phyloP scores from a whole-genome alignment of 1,140 invertebrate species.

The Drosophila lacteicornis region DNA sequence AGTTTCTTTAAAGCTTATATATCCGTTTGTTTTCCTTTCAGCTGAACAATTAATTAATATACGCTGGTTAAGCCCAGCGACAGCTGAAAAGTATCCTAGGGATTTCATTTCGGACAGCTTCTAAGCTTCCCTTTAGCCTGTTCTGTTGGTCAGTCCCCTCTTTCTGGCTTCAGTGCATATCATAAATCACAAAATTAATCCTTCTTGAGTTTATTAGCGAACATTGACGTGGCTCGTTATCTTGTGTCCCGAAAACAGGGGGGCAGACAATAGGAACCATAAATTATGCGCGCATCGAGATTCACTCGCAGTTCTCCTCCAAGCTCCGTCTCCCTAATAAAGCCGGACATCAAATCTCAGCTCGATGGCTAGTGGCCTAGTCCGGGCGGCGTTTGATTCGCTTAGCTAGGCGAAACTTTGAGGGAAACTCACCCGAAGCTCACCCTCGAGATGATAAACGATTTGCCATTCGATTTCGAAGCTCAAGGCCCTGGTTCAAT shows the following conservation, averaged over 20 bases:
- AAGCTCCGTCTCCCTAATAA: constrained; percentile 27
- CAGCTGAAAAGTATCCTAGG: constrained; percentile 59
- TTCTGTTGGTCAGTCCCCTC: background rate
- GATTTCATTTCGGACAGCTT: constrained; percentile 40
- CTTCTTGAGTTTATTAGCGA: constrained; percentile 81
- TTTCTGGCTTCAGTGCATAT: constrained; percentile 5
- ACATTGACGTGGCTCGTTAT: constrained; percentile 81
- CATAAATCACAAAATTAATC: constrained; percentile 83
- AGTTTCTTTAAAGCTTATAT: background rate
- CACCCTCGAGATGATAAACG: constrained; percentile 38
- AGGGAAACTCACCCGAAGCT: background rate
- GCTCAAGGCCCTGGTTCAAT: constrained; percentile 55
- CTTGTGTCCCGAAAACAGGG: constrained; percentile 25
- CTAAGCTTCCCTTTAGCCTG: constrained; percentile 31
- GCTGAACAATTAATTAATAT: constrained; percentile 58
- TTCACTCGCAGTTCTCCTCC: constrained; percentile 10
- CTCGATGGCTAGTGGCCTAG: constrained; percentile 40
- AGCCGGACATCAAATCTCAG: constrained; percentile 20
- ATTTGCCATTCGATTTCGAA: constrained; percentile 52
- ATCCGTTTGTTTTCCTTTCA: background rate
- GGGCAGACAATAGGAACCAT: constrained; percentile 62
- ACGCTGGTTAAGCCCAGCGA: constrained; percentile 34
- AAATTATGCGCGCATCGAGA: constrained; percentile 73
- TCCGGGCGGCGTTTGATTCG: constrained; percentile 18
- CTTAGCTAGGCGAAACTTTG: constrained; percentile 7